Evolutionary conservation across 2,888 invertebrate genomes (phyloP), one percentile per base, ranked within the genome.

Genomic region (Lasioglossum marginatum): DNA sequence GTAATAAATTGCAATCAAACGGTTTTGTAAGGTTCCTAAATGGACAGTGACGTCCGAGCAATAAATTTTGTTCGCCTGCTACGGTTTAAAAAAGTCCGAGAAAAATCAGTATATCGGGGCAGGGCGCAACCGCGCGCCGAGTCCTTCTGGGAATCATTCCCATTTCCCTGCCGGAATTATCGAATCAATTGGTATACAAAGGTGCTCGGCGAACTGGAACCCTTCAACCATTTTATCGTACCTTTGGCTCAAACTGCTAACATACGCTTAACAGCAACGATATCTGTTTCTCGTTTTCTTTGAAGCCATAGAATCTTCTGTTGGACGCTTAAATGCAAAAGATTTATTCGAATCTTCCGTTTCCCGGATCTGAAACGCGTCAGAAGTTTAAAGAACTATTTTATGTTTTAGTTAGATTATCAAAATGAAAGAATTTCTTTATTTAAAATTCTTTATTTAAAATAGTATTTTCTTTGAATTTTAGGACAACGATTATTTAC

Each of bases 1-100:
- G 63, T 66, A 79, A 87, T 87, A 87, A 87, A 87, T 85, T 72
- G 78, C 31, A 76, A 79, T 77, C 80, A 68, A 52, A 70, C 43
- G 40, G 37, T 80, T 87, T 43, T 73, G 57, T 16, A 40, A 68
- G 60, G 10, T 27, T 43, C 14, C 43, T 74, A 79, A 79, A 86
- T 77, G 73, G 37, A 57, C 23, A 52, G 45, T 60, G 86, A 72
- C 73, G 63, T 66, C 27, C 14, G 72, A 45, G 68, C 79, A 45
- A 87, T 87, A 86, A 77, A 87, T 80, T 66, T 52, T 52, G 77
- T 48, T 78, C 37, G 45, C 31, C 31, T 19, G 43, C 12, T 16
- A 63, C 12, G 10, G 66, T 70, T 37, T 3, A 70, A 63, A 70
- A 60, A 5, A 31, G 5, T n/a, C 10, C 2, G 16, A 31, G 73